Percentiles rank a stretch among this genome's conserved stretches.
Evolutionary conservation across 2,797 vertebrate species (phyloP).

Genomic region (Coregonus sp.): DNA sequence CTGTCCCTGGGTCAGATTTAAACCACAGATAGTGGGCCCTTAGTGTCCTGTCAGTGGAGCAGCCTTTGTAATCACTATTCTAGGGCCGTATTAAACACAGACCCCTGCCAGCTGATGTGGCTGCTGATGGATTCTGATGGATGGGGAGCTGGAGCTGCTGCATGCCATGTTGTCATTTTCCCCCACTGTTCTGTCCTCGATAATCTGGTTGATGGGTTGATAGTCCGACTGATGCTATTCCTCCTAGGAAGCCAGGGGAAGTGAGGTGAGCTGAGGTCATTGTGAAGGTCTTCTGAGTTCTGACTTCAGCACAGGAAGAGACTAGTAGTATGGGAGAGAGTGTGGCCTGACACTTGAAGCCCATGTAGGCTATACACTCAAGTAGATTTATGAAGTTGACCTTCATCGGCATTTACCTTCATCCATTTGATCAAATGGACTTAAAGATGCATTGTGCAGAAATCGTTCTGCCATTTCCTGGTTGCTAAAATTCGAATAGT

Average conservation of each 20-base stretch:
- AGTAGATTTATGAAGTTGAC: background rate
- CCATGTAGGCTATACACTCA: background rate
- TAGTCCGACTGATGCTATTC: conserved; percentile 1
- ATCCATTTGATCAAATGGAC: background rate
- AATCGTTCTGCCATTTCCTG: too few relatives aligned
- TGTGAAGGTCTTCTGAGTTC: conserved; percentile 28
- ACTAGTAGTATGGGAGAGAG: too few relatives aligned
- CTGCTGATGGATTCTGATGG: too few relatives aligned
- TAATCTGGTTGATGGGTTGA: background rate
- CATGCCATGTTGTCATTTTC: too few relatives aligned
- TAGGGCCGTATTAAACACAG: too few relatives aligned
- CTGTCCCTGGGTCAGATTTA: background rate
- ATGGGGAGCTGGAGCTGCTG: background rate
- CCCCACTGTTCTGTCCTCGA: conserved; percentile 16
- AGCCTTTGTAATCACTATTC: conserved; percentile 9
- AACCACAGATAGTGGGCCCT: background rate
- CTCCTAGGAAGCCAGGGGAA: conserved; percentile 17
- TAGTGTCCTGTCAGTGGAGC: background rate
- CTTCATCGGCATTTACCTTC: background rate
- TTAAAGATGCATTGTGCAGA: too few relatives aligned
- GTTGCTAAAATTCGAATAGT: too few relatives aligned
- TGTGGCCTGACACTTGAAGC: conserved; percentile 27
- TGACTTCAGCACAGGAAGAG: conserved; percentile 20
- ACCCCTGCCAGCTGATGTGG: too few relatives aligned
- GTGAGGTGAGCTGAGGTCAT: conserved; percentile 38